Evolutionary conservation across 2,888 invertebrate genomes (phyloP).

Genomic region (Aporophyla lueneburgensis): DNA sequence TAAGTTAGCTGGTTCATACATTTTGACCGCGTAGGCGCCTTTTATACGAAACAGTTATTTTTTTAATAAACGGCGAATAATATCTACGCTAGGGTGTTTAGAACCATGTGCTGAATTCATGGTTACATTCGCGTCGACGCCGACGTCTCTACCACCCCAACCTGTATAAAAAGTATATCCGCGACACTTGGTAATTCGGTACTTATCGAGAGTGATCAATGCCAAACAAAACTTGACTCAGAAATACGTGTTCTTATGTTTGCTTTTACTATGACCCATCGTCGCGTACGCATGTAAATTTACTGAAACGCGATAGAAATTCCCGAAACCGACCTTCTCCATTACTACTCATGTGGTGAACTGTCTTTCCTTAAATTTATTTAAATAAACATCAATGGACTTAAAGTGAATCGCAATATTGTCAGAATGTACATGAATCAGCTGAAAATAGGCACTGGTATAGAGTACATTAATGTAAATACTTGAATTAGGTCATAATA

Average conservation of each 20-base stretch:
- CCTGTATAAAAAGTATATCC: neutral
- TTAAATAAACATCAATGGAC: constrained; percentile 30
- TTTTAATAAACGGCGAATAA: no score
- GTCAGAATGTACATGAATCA: constrained; percentile 40
- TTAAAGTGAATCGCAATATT: constrained; percentile 17
- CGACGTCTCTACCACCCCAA: no score
- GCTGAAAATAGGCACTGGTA: constrained; percentile 1
- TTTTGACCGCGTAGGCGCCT: no score
- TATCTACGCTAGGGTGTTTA: no score
- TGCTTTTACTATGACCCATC: constrained; percentile 16
- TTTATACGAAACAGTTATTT: no score
- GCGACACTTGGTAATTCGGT: constrained; percentile 1
- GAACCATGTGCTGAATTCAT: no score
- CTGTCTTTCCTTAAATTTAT: neutral
- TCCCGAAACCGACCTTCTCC: neutral
- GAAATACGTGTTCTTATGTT: neutral
- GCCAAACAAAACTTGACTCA: constrained; percentile 1
- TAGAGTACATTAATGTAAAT: constrained; percentile 1
- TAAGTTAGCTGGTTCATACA: no score
- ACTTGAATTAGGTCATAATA: constrained; percentile 24
- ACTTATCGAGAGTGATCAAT: neutral
- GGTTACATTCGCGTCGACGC: no score
- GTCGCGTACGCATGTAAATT: neutral
- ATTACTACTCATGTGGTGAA: neutral
- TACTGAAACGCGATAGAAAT: neutral